Conservation (phyloP, 2,888 invertebrate species). For the Onthophagus sagittarius region DNA sequence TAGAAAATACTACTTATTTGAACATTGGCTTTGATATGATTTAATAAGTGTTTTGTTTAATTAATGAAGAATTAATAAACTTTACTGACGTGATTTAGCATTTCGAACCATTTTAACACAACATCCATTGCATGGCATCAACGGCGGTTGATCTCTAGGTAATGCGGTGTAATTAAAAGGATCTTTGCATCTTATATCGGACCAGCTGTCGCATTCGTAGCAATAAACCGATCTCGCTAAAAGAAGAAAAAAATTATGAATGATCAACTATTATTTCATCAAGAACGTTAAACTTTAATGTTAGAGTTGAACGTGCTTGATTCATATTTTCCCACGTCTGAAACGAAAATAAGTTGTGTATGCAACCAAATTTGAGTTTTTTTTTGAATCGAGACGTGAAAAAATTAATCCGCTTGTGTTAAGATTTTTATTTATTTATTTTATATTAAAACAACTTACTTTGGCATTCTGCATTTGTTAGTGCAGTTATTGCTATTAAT, state of each 20-base stretch:
- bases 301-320: too few relatives aligned
- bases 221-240: constrained; percentile 86
- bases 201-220: constrained; percentile 93
- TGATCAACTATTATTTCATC: background rate
- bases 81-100: constrained; percentile 78
- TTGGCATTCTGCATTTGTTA: constrained; percentile 57
- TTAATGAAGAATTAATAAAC: background rate
- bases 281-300: background rate
- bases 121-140: constrained; percentile 87
- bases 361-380: too few relatives aligned
- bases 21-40: too few relatives aligned
- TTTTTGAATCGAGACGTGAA: too few relatives aligned
- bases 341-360: too few relatives aligned
- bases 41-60: background rate
- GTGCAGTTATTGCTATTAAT: constrained; percentile 47
- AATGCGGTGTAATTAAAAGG: constrained; percentile 90
- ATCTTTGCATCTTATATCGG: constrained; percentile 83
- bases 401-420: too few relatives aligned
- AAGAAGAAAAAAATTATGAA: constrained; percentile 23
- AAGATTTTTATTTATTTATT: too few relatives aligned
- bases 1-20: too few relatives aligned
- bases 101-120: constrained; percentile 95
- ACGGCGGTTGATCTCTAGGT: constrained; percentile 81
- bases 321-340: too few relatives aligned
- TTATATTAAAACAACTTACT: constrained; percentile 56